Evolutionary conservation across 2,797 vertebrate genomes (phyloP), one percentile per base, ranked within the genome.

Genomic region (Spinibarbus caldwelli): DNA sequence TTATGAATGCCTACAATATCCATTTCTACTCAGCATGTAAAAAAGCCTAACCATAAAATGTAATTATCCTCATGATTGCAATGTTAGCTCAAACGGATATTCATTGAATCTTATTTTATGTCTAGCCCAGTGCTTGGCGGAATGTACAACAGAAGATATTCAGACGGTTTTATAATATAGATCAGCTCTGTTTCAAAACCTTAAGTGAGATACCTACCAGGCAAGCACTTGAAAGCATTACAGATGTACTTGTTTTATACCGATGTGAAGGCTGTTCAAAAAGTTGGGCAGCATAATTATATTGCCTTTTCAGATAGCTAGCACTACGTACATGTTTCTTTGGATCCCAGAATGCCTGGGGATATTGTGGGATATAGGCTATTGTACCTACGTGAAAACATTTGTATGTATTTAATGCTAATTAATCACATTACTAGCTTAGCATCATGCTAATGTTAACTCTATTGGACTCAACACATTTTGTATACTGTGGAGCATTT

Each of bases 31-130:
- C 29, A 15, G 29, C 11, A 19, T 68, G 6, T 9, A 26, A 38
- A 70, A 80, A 41, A 26, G 23, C 47, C 23, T 14, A 52, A 52
- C 31, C 45, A 36, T 54, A 70, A 54, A n/a, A 81, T 70, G 23
- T 19, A 54, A 70, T 81, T 52, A 41, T 49, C 66, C 34, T 68
- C 66, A 70, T 62, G 52, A 82, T 19, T 73, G 41, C 38, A 82
- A 1, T 34, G 26, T 82, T 64, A 73, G 80, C 54, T 73, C 21
- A 62, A 38, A 54, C 26, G 12, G 52, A 73, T 73, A 82, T 62
- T 73, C 47, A 59, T 21, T 59, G 12, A 82, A 72, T 62, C 36
- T 41, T 72, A 41, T 59, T 72, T 72, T 26, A 70, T 81, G 34
- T 81, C 66, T 59, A 23, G 80, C n/a, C n/a, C 36, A 59, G 52